Evolutionary conservation across 2,888 invertebrate species (phyloP).

Genomic region (Endotricha flammealis): DNA sequence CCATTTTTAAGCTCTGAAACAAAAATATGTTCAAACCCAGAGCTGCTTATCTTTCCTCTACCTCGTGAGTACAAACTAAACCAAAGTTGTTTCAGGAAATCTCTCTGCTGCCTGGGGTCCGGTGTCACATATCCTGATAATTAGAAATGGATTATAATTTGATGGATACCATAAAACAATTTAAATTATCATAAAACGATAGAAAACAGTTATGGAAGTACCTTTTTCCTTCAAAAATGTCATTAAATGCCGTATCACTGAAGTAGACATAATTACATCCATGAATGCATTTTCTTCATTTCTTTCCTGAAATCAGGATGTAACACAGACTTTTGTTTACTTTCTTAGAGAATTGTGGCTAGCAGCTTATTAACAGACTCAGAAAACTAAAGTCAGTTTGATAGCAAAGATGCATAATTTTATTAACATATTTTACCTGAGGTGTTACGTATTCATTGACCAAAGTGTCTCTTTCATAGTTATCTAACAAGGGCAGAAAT

Average conservation of each 20-base stretch:
- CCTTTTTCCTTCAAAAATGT: slow-evolving; percentile 82
- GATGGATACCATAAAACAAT: neutral
- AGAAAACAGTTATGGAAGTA: slow-evolving; percentile 20
- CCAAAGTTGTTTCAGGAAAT: slow-evolving; percentile 86
- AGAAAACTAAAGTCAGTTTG: no score
- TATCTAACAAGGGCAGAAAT: slow-evolving; percentile 86
- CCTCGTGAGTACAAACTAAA: slow-evolving; percentile 90
- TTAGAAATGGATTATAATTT: neutral
- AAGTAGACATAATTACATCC: slow-evolving; percentile 85
- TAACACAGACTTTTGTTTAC: no score
- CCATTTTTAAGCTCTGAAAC: slow-evolving; percentile 90
- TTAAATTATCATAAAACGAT: neutral
- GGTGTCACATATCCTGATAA: slow-evolving; percentile 77
- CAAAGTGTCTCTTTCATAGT: slow-evolving; percentile 87
- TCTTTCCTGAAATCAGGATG: slow-evolving; percentile 73
- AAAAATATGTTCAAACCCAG: slow-evolving; percentile 96
- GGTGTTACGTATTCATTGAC: slow-evolving; percentile 87
- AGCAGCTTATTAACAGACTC: no score
- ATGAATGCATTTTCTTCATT: slow-evolving; percentile 89
- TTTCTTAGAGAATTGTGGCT: no score
- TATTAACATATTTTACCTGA: slow-evolving; percentile 53
- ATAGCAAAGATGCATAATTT: no score
- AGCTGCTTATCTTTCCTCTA: slow-evolving; percentile 88
- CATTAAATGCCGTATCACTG: slow-evolving; percentile 85
- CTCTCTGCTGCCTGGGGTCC: slow-evolving; percentile 84